phyloP scores from a whole-genome alignment of 2,113 vertebrate species.

The Hassar affinis region DNA sequence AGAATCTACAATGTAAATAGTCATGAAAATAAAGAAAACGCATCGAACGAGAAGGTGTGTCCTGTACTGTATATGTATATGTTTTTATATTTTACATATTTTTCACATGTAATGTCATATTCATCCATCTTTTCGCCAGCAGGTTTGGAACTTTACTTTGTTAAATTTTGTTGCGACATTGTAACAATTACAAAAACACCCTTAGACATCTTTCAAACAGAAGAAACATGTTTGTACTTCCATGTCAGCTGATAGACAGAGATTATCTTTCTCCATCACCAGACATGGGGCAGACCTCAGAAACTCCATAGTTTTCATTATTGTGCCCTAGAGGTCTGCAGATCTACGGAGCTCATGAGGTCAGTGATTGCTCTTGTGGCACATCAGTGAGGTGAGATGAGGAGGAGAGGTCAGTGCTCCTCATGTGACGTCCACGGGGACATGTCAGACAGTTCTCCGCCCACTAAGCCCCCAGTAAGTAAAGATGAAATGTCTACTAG shows the following conservation, averaged over 20 bases:
- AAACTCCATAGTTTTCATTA: slow-evolving; percentile 35
- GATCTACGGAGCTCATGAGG: slow-evolving; percentile 41
- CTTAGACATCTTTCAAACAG: neutral
- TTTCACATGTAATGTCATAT: neutral
- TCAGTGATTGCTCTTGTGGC: slow-evolving; percentile 51
- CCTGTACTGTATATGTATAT: too few relatives aligned
- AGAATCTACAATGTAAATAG: too few relatives aligned
- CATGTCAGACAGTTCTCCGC: slow-evolving; percentile 69
- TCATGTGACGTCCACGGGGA: slow-evolving; percentile 67
- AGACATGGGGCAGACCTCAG: neutral
- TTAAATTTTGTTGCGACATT: neutral
- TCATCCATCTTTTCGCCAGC: neutral
- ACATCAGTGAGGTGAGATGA: slow-evolving; percentile 55
- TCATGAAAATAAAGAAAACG: too few relatives aligned
- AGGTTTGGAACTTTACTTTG: neutral
- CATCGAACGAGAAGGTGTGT: too few relatives aligned
- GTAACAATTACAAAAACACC: neutral
- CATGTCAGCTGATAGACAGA: slow-evolving; percentile 17
- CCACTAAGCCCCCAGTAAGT: slow-evolving; percentile 74
- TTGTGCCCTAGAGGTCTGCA: slow-evolving; percentile 50
- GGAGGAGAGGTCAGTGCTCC: slow-evolving; percentile 70
- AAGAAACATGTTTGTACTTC: slow-evolving; percentile 23
- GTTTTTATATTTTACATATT: neutral
- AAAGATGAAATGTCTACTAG: slow-evolving; percentile 62
- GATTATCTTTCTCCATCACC: slow-evolving; percentile 32